These are phyloP conservation scores for Actinemys pallida DNA, from an alignment of 2,113 vertebrate genomes.

Conservation along the genomic window DNA sequence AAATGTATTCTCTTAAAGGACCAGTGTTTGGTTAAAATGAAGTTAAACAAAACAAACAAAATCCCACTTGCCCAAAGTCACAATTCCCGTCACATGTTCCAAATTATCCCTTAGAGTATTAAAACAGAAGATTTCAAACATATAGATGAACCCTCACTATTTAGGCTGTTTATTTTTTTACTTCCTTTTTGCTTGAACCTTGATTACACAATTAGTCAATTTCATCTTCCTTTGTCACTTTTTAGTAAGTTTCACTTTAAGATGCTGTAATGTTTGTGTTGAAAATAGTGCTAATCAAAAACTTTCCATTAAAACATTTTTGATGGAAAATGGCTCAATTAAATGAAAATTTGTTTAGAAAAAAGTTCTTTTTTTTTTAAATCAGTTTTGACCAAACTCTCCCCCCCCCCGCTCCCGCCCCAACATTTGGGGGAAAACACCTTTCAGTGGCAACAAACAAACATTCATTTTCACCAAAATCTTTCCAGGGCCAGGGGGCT, in stretches of 20 bases:
- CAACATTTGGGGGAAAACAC: conserved; percentile 21
- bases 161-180: neutral
- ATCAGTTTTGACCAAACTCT: neutral
- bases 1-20: neutral
- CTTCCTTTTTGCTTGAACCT: neutral
- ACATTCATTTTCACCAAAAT: neutral
- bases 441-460: neutral
- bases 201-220: conserved; percentile 26
- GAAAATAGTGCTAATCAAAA: neutral
- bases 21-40: neutral
- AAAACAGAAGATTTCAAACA: conserved; percentile 27
- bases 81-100: neutral
- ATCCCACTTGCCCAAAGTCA: neutral
- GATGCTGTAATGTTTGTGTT: neutral
- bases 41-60: neutral
- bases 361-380: neutral
- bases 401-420: no score
- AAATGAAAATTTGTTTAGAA: conserved; percentile 24
- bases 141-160: neutral
- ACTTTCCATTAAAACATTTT: neutral
- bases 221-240: neutral
- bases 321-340: conserved; percentile 10
- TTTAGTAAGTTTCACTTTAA: conserved; percentile 8
- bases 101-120: neutral
- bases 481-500: neutral